These are phyloP conservation scores for Bolinopsis microptera DNA, from an alignment of 37 sponge, comb jelly and placozoan genomes.

Conservation along the genomic window DNA sequence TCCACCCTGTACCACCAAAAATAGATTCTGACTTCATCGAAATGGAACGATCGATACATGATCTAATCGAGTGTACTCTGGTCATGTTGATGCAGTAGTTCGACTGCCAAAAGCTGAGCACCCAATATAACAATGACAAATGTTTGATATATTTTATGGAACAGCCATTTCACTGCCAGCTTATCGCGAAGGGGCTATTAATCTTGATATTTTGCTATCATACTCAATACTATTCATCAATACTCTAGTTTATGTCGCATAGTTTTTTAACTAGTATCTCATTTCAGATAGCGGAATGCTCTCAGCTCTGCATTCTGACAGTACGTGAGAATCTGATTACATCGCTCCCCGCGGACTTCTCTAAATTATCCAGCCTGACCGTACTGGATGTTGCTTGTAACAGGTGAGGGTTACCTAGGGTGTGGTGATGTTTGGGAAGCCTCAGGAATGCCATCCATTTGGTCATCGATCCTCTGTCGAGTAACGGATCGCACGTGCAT, in stretches of 20 bases:
- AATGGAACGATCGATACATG: too few species aligned
- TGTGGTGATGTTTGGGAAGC: neutral
- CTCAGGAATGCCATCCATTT: neutral
- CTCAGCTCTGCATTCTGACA: conserved; percentile 13
- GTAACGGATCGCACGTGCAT: neutral
- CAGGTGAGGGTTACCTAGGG: conserved; percentile 10
- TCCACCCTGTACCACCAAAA: too few species aligned
- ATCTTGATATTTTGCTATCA: neutral
- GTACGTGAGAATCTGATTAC: conserved; percentile 50
- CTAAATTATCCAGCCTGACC: neutral
- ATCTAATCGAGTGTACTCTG: too few species aligned
- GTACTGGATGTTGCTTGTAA: conserved; percentile 56
- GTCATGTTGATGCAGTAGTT: too few species aligned
- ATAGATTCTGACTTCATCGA: too few species aligned
- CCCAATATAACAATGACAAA: too few species aligned
- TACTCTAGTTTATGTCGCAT: neutral
- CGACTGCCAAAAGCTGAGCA: too few species aligned
- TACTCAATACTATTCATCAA: too few species aligned
- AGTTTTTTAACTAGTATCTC: neutral
- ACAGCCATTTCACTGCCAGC: too few species aligned
- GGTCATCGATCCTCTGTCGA: neutral
- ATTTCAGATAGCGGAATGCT: conserved; percentile 61
- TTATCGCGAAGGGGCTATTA: too few species aligned
- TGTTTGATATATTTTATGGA: too few species aligned
- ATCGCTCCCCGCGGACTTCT: neutral